A percentile compares a stretch with the other conserved stretches of the same genome.
Evolutionary conservation across 2,888 invertebrate species (phyloP).

Genomic region (Agriopis aurantiaria): DNA sequence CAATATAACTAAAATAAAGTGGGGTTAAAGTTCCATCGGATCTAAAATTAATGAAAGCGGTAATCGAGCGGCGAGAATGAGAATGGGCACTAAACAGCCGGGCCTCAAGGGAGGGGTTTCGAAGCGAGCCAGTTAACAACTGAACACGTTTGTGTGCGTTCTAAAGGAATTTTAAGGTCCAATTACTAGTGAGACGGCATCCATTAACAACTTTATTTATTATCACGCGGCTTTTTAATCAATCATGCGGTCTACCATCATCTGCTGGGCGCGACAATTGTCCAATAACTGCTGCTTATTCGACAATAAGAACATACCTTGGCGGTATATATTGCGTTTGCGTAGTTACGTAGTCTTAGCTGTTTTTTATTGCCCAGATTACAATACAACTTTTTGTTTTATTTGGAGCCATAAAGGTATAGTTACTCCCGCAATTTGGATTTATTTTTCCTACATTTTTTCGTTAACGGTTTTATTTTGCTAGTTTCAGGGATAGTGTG

Average conservation of each 20-base stretch:
- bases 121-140: constrained; percentile 41
- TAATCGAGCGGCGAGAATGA: constrained; percentile 35
- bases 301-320: constrained; percentile 45
- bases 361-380: constrained; percentile 1
- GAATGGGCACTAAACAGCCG: constrained; percentile 35
- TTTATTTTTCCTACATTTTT: background rate
- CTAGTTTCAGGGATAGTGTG: background rate
- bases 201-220: constrained; percentile 82
- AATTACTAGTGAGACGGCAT: constrained; percentile 72
- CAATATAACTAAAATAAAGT: constrained; percentile 7
- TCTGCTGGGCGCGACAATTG: constrained; percentile 71
- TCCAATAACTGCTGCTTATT: constrained; percentile 65
- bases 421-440: constrained; percentile 3
- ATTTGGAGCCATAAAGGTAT: background rate
- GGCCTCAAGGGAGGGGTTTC: constrained; percentile 39
- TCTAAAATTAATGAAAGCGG: constrained; percentile 27
- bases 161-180: constrained; percentile 75
- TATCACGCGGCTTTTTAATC: constrained; percentile 83
- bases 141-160: constrained; percentile 58
- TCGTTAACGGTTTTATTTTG: constrained; percentile 3
- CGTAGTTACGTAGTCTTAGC: background rate
- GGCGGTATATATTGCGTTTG: constrained; percentile 8
- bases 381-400: constrained; percentile 5
- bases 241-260: constrained; percentile 74
- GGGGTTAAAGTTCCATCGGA: constrained; percentile 20